Percentiles rank a stretch among this genome's conserved stretches.
Evolutionary conservation across 2,888 invertebrate species (phyloP).

Genomic region (Rosalia funebris): DNA sequence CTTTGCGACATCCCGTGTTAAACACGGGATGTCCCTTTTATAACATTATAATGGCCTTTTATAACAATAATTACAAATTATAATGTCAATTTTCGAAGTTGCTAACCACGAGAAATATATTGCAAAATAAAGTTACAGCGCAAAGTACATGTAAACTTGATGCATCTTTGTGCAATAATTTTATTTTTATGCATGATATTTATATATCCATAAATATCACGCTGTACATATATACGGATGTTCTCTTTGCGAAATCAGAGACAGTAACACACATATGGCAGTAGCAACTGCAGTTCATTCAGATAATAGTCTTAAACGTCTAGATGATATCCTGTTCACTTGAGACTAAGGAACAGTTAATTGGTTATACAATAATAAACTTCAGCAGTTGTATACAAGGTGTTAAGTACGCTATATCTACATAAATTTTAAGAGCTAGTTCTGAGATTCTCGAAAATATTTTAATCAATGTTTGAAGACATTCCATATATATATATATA

Average conservation of each 20-base stretch:
- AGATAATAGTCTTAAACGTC: too few relatives aligned
- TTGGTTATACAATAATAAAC: too few relatives aligned
- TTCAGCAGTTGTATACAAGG: too few relatives aligned
- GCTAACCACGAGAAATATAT: constrained; percentile 7
- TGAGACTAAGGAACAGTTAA: too few relatives aligned
- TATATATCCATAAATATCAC: neutral
- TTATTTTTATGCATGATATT: constrained; percentile 1
- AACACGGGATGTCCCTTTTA: constrained; percentile 8
- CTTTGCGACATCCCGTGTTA: constrained; percentile 13
- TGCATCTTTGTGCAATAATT: constrained; percentile 21
- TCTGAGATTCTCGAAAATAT: too few relatives aligned
- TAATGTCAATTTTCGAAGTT: constrained; percentile 10
- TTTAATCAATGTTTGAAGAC: too few relatives aligned
- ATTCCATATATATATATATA: too few relatives aligned
- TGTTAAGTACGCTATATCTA: too few relatives aligned
- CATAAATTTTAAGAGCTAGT: too few relatives aligned
- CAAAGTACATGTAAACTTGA: constrained; percentile 4
- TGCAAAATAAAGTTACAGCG: constrained; percentile 18
- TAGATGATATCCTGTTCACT: too few relatives aligned
- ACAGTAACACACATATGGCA: too few relatives aligned
- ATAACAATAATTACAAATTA: constrained; percentile 16
- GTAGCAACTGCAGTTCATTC: neutral
- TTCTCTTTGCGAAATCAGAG: neutral
- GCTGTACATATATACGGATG: neutral
- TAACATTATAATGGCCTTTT: constrained; percentile 9